Percentiles rank a stretch among this genome's conserved stretches.
Conservation (phyloP, 2,797 vertebrate species). For the Staurois parvus region DNA sequence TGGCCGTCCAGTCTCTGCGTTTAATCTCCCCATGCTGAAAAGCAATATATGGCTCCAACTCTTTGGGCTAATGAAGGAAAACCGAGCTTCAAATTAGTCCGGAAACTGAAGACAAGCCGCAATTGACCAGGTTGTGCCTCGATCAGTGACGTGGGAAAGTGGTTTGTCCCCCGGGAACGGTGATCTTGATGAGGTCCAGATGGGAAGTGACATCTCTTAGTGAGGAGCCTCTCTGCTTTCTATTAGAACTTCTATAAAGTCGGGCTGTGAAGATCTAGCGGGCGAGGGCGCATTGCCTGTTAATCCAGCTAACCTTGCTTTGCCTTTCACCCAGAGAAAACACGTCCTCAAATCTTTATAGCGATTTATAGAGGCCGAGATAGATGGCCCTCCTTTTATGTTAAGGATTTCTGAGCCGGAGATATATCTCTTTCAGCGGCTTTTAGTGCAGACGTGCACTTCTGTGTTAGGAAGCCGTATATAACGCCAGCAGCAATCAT, state of each 20-base stretch:
- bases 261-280: background rate
- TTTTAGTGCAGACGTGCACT: conserved; percentile 2
- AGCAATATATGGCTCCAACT: background rate
- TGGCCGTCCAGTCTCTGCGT: background rate
- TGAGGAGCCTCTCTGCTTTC: background rate
- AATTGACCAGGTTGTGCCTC: conserved; percentile 11
- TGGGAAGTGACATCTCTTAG: conserved; percentile 44
- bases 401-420: conserved; percentile 17
- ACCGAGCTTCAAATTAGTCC: conserved; percentile 26
- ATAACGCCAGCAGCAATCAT: background rate
- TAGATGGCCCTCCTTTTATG: conserved; percentile 18
- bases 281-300: background rate
- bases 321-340: conserved; percentile 26
- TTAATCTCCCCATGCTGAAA: background rate
- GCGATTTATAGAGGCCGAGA: conserved; percentile 25
- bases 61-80: conserved; percentile 16
- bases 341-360: background rate
- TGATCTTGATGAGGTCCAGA: conserved; percentile 38
- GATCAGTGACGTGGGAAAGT: background rate
- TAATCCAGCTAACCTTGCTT: conserved; percentile 25
- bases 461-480: conserved; percentile 5
- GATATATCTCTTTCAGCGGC: conserved; percentile 15
- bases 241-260: conserved; percentile 19
- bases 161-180: conserved; percentile 19
- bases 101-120: background rate